phyloP scores from a whole-genome alignment of 1,140 invertebrate genomes.

The Melipona quadrifasciata region DNA sequence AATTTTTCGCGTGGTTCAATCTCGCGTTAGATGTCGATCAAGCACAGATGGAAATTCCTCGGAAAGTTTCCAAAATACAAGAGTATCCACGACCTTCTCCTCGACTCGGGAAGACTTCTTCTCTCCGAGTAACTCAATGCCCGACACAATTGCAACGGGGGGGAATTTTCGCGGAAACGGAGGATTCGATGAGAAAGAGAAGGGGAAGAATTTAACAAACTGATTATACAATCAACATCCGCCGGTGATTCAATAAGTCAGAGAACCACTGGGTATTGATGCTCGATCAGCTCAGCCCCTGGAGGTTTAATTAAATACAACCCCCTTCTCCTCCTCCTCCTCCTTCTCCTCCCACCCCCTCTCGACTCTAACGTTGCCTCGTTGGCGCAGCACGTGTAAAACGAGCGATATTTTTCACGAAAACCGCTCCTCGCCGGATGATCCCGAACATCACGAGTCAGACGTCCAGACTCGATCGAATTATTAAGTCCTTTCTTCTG shows the following conservation, averaged over 20 bases:
- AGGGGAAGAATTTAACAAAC: slow-evolving; percentile 41
- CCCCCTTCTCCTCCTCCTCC: slow-evolving; percentile 64
- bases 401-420: slow-evolving; percentile 76
- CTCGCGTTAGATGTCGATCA: too few relatives aligned
- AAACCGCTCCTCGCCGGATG: slow-evolving; percentile 68
- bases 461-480: slow-evolving; percentile 26
- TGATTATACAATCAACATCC: slow-evolving; percentile 46
- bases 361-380: slow-evolving; percentile 31
- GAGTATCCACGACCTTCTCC: too few relatives aligned
- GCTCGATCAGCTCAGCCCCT: slow-evolving; percentile 78
- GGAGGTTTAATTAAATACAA: slow-evolving; percentile 81
- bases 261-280: slow-evolving; percentile 80
- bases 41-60: too few relatives aligned
- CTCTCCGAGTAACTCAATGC: too few relatives aligned
- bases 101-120: too few relatives aligned
- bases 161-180: neutral
- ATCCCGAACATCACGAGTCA: slow-evolving; percentile 46
- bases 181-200: neutral
- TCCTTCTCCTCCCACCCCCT: slow-evolving; percentile 45
- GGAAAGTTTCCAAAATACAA: too few relatives aligned
- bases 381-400: slow-evolving; percentile 57
- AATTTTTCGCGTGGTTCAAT: too few relatives aligned
- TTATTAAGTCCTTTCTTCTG: slow-evolving; percentile 19
- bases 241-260: slow-evolving; percentile 52
- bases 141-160: neutral